Evolutionary conservation across 2,113 vertebrate genomes (phyloP).

Genomic region (Odontophorus gujanensis): DNA sequence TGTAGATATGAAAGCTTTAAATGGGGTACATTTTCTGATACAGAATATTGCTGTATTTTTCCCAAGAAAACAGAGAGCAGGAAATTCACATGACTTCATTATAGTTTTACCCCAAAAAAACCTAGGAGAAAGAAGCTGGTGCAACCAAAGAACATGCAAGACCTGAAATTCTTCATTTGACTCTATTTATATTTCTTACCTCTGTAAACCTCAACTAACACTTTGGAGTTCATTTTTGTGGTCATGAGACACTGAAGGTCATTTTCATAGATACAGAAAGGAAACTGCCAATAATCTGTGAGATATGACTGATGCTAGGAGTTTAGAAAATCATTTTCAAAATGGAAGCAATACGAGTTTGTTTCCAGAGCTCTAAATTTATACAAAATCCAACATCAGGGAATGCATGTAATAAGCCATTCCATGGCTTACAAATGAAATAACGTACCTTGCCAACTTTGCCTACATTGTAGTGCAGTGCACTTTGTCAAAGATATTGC

Average conservation of each 20-base stretch:
- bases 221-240: not conserved
- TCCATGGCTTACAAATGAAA: not conserved
- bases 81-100: not conserved
- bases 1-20: not conserved
- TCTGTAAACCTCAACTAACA: not conserved
- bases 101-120: not conserved
- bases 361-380: not conserved
- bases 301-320: not conserved
- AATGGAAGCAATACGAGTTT: not conserved
- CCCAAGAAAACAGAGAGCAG: not conserved
- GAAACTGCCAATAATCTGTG: not conserved
- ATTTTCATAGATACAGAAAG: not conserved
- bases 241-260: not conserved
- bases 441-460: not conserved
- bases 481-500: not conserved
- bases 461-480: accelerated
- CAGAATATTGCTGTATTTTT: not conserved
- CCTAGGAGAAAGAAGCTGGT: not conserved
- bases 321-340: not conserved
- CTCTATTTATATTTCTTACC: not conserved
- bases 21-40: not conserved
- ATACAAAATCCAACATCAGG: not conserved
- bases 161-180: not conserved
- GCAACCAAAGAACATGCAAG: not conserved
- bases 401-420: not conserved